Evolutionary conservation across 1,140 invertebrate species (phyloP), one percentile per base, ranked within the genome.

Genomic region (Choristoneura fumiferana): DNA sequence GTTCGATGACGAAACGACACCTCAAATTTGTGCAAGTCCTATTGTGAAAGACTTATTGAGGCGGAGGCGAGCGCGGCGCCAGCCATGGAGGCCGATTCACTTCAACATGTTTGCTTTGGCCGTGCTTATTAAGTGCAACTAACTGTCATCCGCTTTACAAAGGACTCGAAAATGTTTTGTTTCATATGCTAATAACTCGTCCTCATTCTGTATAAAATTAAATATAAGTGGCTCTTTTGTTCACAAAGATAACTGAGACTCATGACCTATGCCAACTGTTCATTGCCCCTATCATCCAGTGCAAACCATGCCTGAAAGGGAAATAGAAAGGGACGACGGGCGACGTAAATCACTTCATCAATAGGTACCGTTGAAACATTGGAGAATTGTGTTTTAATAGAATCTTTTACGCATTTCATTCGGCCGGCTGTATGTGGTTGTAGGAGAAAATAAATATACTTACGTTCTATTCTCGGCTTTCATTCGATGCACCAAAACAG

Each of bases 1-100:
- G 60, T 58, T 40, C 64, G 62, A 63, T 87, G 81, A 77, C 78
- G 82, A 85, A 85, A 87, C 69, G 45, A 58, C 64, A 62, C 70
- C 67, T 62, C 68, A 71, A 49, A 73, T 78, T 72, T 76, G 71
- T 78, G 76, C 79, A 86, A 80, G 62, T 55, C 55, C 67, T 65
- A 79, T 87, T 87, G 82, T 78, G 82, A 85, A 84, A 87, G 66
- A 84, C 65, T 45, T 74, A 73, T 78, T 72, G 77, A 81, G 70
- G 69, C 60, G 73, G 71, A 73, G 73, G 69, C 75, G 65, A 68
- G 52, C 62, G 34, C 66, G 61, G 43, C 68, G 62, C 69, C 73
- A 74, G 62, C 69, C 73, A 74, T 69, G 71, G 61, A 58, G 54
- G 58, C 33, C 60, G 60, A 52, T 39, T 69, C 65, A 71, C 65